These are phyloP conservation scores for Trinectes maculatus DNA, from an alignment of 2,113 vertebrate species.

Conservation along the genomic window DNA sequence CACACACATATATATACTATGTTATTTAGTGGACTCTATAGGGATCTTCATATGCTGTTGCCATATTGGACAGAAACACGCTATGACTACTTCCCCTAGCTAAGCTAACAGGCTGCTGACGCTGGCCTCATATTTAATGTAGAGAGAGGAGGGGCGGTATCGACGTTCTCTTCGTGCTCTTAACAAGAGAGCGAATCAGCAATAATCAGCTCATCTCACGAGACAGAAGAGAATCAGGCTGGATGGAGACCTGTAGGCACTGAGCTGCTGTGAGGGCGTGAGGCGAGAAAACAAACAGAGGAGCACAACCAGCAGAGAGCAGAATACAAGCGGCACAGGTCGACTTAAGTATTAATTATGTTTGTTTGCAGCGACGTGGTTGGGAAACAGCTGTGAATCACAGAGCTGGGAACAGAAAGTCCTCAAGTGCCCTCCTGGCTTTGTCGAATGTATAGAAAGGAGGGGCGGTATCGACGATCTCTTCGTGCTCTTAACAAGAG, in stretches of 20 bases:
- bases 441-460: no score
- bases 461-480: no score
- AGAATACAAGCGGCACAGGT: slow-evolving; percentile 33
- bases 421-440: slow-evolving; percentile 34
- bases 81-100: no score
- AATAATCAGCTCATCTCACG: slow-evolving; percentile 17
- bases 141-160: not conserved
- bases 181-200: no score
- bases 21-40: no score
- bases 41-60: no score
- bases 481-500: no score
- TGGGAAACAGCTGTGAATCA: slow-evolving; percentile 38
- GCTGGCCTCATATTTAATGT: not conserved
- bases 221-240: not conserved
- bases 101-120: not conserved
- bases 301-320: slow-evolving; percentile 25
- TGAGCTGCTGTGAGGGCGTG: slow-evolving; percentile 26
- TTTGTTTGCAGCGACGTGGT: slow-evolving; percentile 43
- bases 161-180: not conserved
- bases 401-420: slow-evolving; percentile 44
- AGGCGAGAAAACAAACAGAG: slow-evolving; percentile 17
- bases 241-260: slow-evolving; percentile 13
- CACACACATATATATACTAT: no score
- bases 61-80: no score
- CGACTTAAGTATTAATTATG: slow-evolving; percentile 59